Evolutionary conservation across 2,113 vertebrate species (phyloP).

Genomic region (Elaphurus davidianus): DNA sequence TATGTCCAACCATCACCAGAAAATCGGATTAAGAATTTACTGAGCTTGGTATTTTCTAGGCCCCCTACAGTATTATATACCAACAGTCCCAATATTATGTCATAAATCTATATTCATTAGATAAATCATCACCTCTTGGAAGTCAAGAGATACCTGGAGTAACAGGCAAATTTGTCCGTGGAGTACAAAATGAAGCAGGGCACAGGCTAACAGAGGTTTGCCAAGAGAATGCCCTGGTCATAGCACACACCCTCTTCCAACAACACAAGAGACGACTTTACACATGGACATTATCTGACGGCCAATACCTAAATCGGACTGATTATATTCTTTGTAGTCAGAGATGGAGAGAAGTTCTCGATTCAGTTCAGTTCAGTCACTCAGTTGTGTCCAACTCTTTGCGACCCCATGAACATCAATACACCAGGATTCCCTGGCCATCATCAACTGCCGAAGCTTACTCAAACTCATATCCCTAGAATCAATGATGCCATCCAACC

Average conservation of each 20-base stretch:
- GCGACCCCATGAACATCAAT: neutral
- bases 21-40: neutral
- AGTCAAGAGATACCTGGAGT: neutral
- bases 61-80: neutral
- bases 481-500: neutral
- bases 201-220: neutral
- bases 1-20: neutral
- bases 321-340: neutral
- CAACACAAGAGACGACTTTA: neutral
- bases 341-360: neutral
- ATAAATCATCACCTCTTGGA: neutral
- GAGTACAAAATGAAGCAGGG: neutral
- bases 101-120: neutral
- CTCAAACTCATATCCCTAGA: neutral
- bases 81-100: neutral
- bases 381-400: neutral
- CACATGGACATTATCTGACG: neutral
- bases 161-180: neutral
- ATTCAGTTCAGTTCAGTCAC: neutral
- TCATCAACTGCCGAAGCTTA: neutral
- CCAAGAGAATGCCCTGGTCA: neutral
- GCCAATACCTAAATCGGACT: neutral
- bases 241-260: neutral
- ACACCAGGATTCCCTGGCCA: neutral
- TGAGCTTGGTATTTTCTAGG: neutral